Evolutionary conservation across 1,140 invertebrate genomes (phyloP), one percentile per base, ranked within the genome.

Genomic region (Scaptomyza pallida): DNA sequence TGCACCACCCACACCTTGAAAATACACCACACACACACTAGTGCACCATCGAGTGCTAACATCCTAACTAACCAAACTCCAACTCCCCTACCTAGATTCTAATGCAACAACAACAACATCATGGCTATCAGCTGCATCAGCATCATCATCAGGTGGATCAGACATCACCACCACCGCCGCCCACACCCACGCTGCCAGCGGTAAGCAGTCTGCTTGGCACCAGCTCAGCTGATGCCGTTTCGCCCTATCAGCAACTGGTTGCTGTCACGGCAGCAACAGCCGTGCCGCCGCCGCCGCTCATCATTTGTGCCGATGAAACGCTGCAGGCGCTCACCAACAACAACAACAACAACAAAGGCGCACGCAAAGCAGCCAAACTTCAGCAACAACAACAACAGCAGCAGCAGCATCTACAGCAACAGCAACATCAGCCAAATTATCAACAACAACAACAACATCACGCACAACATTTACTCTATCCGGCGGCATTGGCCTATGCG

Each of bases 381-480:
- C 71, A 80, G 19, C 77, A 78, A 63, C 76, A n/a, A n/a, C n/a
- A n/a, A n/a, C n/a, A n/a, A n/a, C n/a, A n/a, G n/a, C n/a, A 81
- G 0, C 76, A 79, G 5, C 76, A 78, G 5, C 75, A 71, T 6
- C 74, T 74, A 15, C 74, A 70, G 3, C 50, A 76, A 5, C 73
- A 77, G 8, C 75, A 78, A 23, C 74, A 72, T 23, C 75, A 78
- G 43, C 61, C 56, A 48, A 63, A 80, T 15, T 76, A 85, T 35
- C 80, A 83, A 43, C 79, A 91, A 70, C 90, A 85, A 41, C 80
- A 82, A 45, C 79, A 91, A 70, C 90, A 89, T 65, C 77, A 79
- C 57, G 90, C 88, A 89, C 92, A 91, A 90, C 93, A 92, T 93
- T 93, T 93, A 92, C 92, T 93, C 92, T 92, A 85, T 71, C 92